A percentile compares a stretch with the other conserved stretches of the same genome.
Evolutionary conservation across 2,888 invertebrate species (phyloP).

Genomic region (Eilema caniola): DNA sequence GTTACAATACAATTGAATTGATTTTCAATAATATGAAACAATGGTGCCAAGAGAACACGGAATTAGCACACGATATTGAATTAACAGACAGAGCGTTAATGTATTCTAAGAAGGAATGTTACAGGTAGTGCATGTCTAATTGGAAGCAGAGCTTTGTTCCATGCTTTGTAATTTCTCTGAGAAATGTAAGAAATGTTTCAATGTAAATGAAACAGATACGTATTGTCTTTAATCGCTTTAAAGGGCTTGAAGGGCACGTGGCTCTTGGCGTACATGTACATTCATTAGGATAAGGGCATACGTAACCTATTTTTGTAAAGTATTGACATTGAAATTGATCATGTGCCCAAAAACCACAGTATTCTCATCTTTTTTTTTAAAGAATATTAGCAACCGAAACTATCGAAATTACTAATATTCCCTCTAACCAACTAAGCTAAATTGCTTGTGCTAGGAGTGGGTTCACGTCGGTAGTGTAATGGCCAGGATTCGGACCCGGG

Average conservation of each 20-base stretch:
- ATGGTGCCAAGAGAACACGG: not conserved
- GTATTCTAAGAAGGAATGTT: conserved; percentile 3
- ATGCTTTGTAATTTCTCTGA: conserved; percentile 19
- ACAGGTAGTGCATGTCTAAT: conserved; percentile 9
- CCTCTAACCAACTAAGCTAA: no score
- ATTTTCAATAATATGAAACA: not conserved
- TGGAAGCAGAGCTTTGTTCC: conserved; percentile 8
- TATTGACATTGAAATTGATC: not conserved
- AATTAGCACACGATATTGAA: conserved; percentile 2
- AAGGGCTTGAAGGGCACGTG: not conserved
- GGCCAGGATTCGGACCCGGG: no score
- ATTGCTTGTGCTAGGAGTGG: no score
- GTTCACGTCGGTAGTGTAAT: no score
- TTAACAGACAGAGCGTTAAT: conserved; percentile 15
- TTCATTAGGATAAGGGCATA: no score
- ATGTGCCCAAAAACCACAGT: not conserved
- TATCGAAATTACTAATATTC: no score
- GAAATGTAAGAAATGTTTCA: conserved; percentile 6
- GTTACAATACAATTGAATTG: not conserved
- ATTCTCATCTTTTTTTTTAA: no score
- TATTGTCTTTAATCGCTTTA: not conserved
- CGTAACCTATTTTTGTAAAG: not conserved
- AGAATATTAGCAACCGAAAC: no score
- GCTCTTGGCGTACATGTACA: not conserved
- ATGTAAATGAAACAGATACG: not conserved